A percentile compares a stretch with the other conserved stretches of the same genome.
These are phyloP conservation scores for Drepanosiphum platanoidis DNA, from an alignment of 2,888 invertebrate genomes.

Conservation along the genomic window DNA sequence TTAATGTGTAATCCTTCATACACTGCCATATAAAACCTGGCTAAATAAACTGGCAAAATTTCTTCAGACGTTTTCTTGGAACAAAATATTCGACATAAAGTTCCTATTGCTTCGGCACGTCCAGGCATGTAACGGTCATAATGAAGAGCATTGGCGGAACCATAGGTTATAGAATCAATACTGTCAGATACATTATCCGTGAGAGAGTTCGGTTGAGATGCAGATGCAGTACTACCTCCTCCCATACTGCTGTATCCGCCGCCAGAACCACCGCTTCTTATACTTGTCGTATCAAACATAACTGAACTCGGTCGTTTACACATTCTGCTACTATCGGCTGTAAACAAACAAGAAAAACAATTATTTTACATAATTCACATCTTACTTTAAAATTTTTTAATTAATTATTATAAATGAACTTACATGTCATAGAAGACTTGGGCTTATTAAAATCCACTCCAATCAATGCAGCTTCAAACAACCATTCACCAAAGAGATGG, in stretches of 20 bases:
- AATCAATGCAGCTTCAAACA: slow-evolving; percentile 94
- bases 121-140: slow-evolving; percentile 71
- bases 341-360: not conserved
- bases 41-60: slow-evolving; percentile 90
- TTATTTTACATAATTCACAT: not conserved
- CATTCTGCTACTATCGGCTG: slow-evolving; percentile 47
- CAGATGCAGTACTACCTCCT: slow-evolving; percentile 53
- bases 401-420: slow-evolving; percentile 14
- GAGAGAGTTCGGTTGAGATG: slow-evolving; percentile 74
- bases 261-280: slow-evolving; percentile 63
- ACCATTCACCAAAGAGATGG: slow-evolving; percentile 95
- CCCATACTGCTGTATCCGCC: slow-evolving; percentile 59
- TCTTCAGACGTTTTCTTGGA: slow-evolving; percentile 94
- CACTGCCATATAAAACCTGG: slow-evolving; percentile 91
- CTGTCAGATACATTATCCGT: slow-evolving; percentile 66
- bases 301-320: slow-evolving; percentile 75
- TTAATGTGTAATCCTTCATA: slow-evolving; percentile 84
- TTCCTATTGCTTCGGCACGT: slow-evolving; percentile 93
- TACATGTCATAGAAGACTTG: slow-evolving; percentile 53
- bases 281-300: slow-evolving; percentile 69
- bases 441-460: slow-evolving; percentile 73
- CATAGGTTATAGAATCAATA: slow-evolving; percentile 62
- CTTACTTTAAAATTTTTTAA: not conserved
- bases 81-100: slow-evolving; percentile 94
- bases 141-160: slow-evolving; percentile 30